Conservation (phyloP, 2,797 vertebrate genomes). For the Acanthurus lineatus region DNA sequence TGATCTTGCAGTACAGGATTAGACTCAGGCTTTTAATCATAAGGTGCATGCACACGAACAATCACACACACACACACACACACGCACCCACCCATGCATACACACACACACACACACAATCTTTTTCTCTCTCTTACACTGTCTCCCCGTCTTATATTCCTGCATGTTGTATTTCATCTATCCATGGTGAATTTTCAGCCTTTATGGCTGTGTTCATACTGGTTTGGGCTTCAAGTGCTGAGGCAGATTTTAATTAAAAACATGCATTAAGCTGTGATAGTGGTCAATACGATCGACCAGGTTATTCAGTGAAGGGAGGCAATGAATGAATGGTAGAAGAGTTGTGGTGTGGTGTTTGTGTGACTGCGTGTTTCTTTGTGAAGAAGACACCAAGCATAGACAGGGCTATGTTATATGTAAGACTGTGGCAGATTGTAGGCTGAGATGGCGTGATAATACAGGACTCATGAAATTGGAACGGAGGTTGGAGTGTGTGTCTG, state of each 20-base stretch:
- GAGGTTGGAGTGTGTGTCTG: not conserved
- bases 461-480: conserved; percentile 52
- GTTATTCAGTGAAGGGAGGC: conserved; percentile 54
- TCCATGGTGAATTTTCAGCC: not conserved
- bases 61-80: not conserved
- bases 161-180: not conserved
- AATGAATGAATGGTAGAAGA: conserved; percentile 39
- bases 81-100: not conserved
- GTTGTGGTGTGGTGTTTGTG: conserved; percentile 4
- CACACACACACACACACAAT: not conserved
- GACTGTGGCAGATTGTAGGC: conserved; percentile 14
- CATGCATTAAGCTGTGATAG: conserved; percentile 59
- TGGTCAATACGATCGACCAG: conserved; percentile 69
- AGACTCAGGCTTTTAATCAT: conserved; percentile 55
- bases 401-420: conserved; percentile 10
- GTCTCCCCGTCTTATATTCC: no score
- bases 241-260: conserved; percentile 79
- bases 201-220: conserved; percentile 25
- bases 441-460: conserved; percentile 46
- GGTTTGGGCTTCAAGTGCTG: conserved; percentile 64
- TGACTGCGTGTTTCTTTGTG: not conserved
- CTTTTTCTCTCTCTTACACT: no score
- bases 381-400: not conserved
- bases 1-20: conserved; percentile 39
- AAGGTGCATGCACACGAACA: not conserved